phyloP scores from a whole-genome alignment of 2,797 vertebrate species.

The Anniella stebbinsi region DNA sequence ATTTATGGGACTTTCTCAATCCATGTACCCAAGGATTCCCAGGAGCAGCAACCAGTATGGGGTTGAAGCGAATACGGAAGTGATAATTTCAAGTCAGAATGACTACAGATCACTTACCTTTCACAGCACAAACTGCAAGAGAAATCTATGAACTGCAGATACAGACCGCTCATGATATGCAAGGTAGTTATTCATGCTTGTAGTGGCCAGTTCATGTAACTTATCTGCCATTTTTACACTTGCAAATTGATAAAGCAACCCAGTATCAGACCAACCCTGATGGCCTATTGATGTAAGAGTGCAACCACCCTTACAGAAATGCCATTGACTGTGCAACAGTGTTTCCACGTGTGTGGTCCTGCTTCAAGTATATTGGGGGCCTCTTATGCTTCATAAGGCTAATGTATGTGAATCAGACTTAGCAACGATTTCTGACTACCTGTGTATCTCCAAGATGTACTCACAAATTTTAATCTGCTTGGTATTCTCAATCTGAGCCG shows the following conservation, averaged over 20 bases:
- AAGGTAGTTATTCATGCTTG: not conserved
- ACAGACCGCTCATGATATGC: not conserved
- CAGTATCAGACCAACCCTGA: too few species aligned
- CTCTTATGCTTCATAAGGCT: not conserved
- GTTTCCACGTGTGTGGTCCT: not conserved
- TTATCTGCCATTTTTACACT: not conserved
- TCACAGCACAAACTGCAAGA: not conserved
- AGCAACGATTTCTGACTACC: not conserved
- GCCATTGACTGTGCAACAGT: not conserved
- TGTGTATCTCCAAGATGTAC: not conserved
- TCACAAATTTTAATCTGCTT: not conserved
- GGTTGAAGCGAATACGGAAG: not conserved
- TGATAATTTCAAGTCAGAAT: not conserved
- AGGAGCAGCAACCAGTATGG: too few species aligned
- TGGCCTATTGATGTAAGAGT: not conserved
- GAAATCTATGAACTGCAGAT: not conserved
- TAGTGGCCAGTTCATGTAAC: not conserved
- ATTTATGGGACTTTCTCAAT: not conserved
- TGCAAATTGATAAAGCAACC: not conserved
- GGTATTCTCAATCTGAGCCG: not conserved
- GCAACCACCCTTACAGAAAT: too few species aligned
- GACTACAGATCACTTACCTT: not conserved
- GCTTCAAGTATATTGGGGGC: not conserved
- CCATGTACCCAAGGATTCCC: too few species aligned
- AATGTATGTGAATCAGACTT: not conserved